phyloP scores from a whole-genome alignment of 92 coral and sea anemone genomes.

The Siderastrea radians region DNA sequence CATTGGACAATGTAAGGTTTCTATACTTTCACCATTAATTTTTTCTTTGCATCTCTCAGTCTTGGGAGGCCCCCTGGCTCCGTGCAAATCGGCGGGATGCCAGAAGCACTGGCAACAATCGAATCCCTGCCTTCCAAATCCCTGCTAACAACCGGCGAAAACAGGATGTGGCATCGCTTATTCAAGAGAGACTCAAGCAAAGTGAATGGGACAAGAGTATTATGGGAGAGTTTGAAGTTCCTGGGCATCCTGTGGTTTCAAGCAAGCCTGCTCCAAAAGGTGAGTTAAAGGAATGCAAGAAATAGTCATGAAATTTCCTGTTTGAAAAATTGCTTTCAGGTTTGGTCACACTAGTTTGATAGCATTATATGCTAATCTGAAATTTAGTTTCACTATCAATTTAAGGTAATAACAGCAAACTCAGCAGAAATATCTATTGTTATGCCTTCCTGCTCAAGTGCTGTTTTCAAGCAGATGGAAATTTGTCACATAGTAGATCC shows the following conservation, averaged over 20 bases:
- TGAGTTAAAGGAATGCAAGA: not conserved
- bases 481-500: too few species aligned
- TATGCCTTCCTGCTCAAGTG: too few species aligned
- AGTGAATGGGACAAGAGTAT: not conserved
- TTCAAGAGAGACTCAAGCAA: constrained; percentile 73
- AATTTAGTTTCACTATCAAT: too few species aligned
- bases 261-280: constrained; percentile 33
- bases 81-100: constrained; percentile 62
- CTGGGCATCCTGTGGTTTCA: constrained; percentile 17
- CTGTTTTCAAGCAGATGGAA: too few species aligned
- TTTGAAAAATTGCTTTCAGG: too few species aligned
- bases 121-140: constrained; percentile 63
- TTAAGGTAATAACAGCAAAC: too few species aligned
- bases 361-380: too few species aligned
- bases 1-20: not conserved
- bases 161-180: constrained; percentile 86
- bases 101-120: constrained; percentile 34
- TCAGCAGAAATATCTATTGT: too few species aligned
- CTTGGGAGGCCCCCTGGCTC: constrained; percentile 91
- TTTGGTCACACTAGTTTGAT: too few species aligned
- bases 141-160: constrained; percentile 39
- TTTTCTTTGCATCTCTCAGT: not conserved
- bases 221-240: not conserved
- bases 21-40: not conserved
- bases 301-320: not conserved